Evolutionary conservation across 2,888 invertebrate species (phyloP).

Genomic region (Pollenia angustigena): DNA sequence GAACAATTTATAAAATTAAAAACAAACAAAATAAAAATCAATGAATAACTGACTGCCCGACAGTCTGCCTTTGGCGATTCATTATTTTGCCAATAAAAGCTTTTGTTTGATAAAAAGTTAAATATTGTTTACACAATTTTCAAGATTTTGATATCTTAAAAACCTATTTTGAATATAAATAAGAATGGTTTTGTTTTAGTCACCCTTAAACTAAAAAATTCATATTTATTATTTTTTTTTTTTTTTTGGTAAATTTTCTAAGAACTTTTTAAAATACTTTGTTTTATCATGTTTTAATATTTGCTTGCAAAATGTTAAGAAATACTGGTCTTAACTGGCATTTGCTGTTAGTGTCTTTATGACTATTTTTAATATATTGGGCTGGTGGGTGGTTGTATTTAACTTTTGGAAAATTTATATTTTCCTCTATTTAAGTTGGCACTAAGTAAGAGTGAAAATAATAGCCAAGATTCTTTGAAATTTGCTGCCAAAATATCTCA

Average conservation of each 20-base stretch:
- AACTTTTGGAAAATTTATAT: background rate
- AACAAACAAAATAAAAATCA: constrained; percentile 70
- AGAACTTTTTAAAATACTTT: too few species aligned
- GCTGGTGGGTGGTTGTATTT: constrained; percentile 30
- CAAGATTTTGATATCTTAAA: background rate
- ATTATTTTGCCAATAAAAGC: background rate
- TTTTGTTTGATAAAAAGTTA: constrained; percentile 31
- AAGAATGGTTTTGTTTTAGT: background rate
- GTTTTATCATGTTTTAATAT: background rate
- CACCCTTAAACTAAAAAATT: background rate
- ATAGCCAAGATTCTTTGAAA: constrained; percentile 26
- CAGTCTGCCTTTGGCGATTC: too few species aligned
- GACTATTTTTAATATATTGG: constrained; percentile 81
- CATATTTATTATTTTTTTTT: background rate
- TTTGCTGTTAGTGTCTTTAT: constrained; percentile 83
- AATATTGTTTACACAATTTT: background rate
- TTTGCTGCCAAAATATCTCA: constrained; percentile 36
- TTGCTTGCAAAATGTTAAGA: constrained; percentile 34
- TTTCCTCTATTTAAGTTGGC: constrained; percentile 2
- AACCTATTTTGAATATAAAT: background rate
- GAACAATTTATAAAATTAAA: constrained; percentile 70
- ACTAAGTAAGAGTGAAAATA: constrained; percentile 30
- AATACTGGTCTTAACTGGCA: constrained; percentile 79
- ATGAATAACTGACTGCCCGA: constrained; percentile 29
- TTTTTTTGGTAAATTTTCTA: too few species aligned